Evolutionary conservation across 2,888 invertebrate species (phyloP), one percentile per base, ranked within the genome.

Genomic region (Cosmia pyralina): DNA sequence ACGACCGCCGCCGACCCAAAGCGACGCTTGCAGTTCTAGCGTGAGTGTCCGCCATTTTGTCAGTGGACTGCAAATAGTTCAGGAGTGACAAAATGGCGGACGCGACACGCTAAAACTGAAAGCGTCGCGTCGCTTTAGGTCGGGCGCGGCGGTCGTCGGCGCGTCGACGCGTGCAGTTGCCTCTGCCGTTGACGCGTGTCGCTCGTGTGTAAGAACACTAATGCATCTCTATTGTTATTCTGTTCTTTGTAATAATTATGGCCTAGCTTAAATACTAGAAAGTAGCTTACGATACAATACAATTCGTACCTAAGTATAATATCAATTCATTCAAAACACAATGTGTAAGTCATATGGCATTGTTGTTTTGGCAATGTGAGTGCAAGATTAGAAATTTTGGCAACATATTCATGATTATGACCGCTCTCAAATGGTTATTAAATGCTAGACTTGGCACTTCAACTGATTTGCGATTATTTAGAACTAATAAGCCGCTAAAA

Each of bases 361-460:
- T 84, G 72, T 75, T 73, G 62, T 83, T 74, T 66, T 76, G 60
- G 72, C 76, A 72, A 69, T 75, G 69, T 79, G 79, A 80, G 63
- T 68, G 68, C 75, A 67, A 73, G 76, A 83, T 85, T 76, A 73
- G 77, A 76, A 82, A 78, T 78, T 79, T 85, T 85, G 85, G 85
- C 85, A 85, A 75, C 83, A 79, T 71, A 76, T 79, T 75, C 75
- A 38, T 52, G 77, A 73, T 81, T 75, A 73, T 79, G 75, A 62
- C 59, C 64, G 77, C 69, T 79, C 75, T 77, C 66, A 79, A 81
- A 79, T 71, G 77, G 74, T 67, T 77, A 79, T 85, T 77, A 83
- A 75, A 57, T 80, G 68, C 34, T 64, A 64, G 63, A 72, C 66
- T 85, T 82, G 85, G 85, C 82, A 83, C 73, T 74, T 63, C 59